Evolutionary conservation across 2,113 vertebrate genomes (phyloP).

Genomic region (Sclerurus mexicanus): DNA sequence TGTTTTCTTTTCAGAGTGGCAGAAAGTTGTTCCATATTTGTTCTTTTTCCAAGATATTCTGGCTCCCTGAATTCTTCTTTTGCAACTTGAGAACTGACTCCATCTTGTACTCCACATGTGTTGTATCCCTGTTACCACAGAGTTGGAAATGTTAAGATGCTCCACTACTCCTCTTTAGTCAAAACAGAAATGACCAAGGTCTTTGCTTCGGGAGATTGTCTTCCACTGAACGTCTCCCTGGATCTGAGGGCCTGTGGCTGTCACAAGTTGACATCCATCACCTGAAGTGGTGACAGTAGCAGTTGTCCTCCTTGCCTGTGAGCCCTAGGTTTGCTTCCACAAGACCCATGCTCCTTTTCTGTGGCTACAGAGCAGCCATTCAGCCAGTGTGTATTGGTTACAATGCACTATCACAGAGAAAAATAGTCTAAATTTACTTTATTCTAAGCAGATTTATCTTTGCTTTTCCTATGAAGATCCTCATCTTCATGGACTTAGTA

Average conservation of each 20-base stretch:
- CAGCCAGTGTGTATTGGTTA: not conserved
- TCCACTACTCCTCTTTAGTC: not conserved
- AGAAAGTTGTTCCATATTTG: slow-evolving; percentile 26
- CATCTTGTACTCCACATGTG: not conserved
- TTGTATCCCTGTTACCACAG: not conserved
- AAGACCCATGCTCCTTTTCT: not conserved
- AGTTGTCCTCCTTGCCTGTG: not conserved
- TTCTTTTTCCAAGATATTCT: slow-evolving; percentile 32
- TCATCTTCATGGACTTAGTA: not conserved
- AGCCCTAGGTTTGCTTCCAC: not conserved
- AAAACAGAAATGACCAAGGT: not conserved
- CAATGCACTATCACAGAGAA: not conserved
- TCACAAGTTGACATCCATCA: not conserved
- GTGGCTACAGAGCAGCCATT: not conserved
- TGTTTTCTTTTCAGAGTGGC: slow-evolving; percentile 42
- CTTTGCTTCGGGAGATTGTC: not conserved
- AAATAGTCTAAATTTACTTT: not conserved
- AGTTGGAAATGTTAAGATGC: not conserved
- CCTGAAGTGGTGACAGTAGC: not conserved
- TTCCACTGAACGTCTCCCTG: not conserved
- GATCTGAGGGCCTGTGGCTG: not conserved
- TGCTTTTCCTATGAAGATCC: not conserved
- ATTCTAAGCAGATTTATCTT: not conserved
- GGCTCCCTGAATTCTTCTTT: not conserved
- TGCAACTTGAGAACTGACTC: not conserved